Base-by-base conservation (phyloP, 2,797 vertebrate species). In the Mionectes olivaceus region DNA sequence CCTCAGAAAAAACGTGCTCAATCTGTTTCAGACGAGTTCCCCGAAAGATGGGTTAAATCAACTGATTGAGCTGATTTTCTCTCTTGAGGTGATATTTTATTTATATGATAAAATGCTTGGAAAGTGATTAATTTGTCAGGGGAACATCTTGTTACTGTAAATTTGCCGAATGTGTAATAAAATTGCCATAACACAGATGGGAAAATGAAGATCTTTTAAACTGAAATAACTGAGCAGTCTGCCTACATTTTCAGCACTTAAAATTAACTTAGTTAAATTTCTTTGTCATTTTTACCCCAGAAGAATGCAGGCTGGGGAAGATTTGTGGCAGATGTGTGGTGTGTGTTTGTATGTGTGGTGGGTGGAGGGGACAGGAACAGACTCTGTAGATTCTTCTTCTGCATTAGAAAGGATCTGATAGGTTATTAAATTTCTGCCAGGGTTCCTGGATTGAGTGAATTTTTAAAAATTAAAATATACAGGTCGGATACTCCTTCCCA, bases 161-260 rank as follows among this genome's bases (percentile, higher is more conserved):
- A 98, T 98, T 98, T 98, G 98, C 97, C 98, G 98, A 98, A 98
- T 98, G 97, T 98, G 98, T 98, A 98, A 98, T 98, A 98, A 99
- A 99, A 98, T 98, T 98, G 98, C 98, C 97, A 98, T 98, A 98
- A 98, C 97, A 97, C 97, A 98, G 98, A 98, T 98, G 98, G 98
- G 97, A 97, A 97, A 98, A 98, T 97, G 96, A 98, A 98, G 97
- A 98, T 98, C 98, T 97, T 94, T 92, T 96, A 92, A 94, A 94
- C 89, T 53, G 35, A 93, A 96, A 90, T 96, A 95, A 96, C 95
- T 88, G 82, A 91, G 71, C 94, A 94, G 80, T 94, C 92, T 94
- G 83, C 82, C 89, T 76, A 13, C 57, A 67, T 96, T 97, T 95
- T 92, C 91, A 69, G 78, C 82, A 47, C 46, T 90, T 96, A 96